phyloP scores from a whole-genome alignment of 37 sponge, comb jelly and placozoan species.

The Tethya wilhelma region DNA sequence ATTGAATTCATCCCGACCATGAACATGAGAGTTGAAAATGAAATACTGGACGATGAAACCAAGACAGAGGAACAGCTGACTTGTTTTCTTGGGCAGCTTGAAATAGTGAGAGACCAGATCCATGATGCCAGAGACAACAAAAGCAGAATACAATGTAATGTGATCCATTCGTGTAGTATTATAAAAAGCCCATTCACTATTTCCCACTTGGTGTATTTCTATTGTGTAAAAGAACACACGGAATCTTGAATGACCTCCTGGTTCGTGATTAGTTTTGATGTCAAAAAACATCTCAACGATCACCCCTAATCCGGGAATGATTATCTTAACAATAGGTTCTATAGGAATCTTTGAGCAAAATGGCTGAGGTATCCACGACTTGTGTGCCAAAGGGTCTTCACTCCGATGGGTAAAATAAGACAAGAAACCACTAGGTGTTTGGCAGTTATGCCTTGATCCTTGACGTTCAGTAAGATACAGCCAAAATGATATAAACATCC shows the following conservation, averaged over 20 bases:
- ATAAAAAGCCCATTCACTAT: not conserved
- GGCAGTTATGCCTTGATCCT: not conserved
- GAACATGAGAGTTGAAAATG: slow-evolving; percentile 10
- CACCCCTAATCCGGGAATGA: slow-evolving; percentile 25
- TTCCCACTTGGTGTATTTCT: no score
- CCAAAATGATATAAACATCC: slow-evolving; percentile 32
- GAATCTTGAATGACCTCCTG: not conserved
- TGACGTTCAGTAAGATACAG: slow-evolving; percentile 1
- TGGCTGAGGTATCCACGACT: slow-evolving; percentile 45
- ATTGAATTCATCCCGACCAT: slow-evolving; percentile 10
- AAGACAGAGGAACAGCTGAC: slow-evolving; percentile 3
- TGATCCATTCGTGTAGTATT: slow-evolving; percentile 6
- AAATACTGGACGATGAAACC: not conserved
- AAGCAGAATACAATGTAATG: slow-evolving; percentile 33
- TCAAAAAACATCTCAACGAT: slow-evolving; percentile 22
- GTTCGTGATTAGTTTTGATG: not conserved
- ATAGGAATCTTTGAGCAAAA: slow-evolving; percentile 20
- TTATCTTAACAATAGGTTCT: slow-evolving; percentile 30
- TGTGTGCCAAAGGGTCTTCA: not conserved
- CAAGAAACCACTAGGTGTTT: not conserved
- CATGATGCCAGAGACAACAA: slow-evolving; percentile 28
- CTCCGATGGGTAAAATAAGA: not conserved
- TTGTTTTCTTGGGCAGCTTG: slow-evolving; percentile 6
- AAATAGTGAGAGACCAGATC: slow-evolving; percentile 7
- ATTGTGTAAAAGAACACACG: not conserved